Evolutionary conservation across 2,797 vertebrate genomes (phyloP), one percentile per base, ranked within the genome.

Genomic region (Enteromius unitaeniatus): DNA sequence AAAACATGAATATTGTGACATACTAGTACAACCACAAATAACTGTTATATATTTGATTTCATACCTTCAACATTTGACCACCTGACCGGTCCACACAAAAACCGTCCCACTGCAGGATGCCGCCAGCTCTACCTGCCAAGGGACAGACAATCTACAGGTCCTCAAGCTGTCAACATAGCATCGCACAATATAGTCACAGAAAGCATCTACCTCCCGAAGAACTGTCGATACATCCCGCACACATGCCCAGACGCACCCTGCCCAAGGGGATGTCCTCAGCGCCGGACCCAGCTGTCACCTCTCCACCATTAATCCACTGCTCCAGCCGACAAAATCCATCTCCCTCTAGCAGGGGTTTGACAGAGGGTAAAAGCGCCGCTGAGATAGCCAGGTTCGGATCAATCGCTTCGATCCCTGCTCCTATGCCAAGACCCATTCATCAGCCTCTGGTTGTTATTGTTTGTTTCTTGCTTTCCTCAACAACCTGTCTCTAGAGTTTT

Each of bases 281-380:
- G 47, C 73, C 87, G 84, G 86, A 89, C 85, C 87, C 86, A 88
- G 87, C 85, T 87, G 83, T 87, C 83, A 74, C 86, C 86, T 83
- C 81, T 28, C 86, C 73, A 78, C 92, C 90, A 94, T 95, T 95
- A 94, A 95, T 95, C 94, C 94, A 95, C 91, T 95, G 89, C 91
- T 91, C 90, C 79, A 79, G 89, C 93, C 91, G 93, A 94, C 92
- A 92, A 91, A 93, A 94, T 95, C 94, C 92, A 93, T 95, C 93
- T 93, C 94, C 93, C 93, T 88, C 90, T 81, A 89, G 93, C 93
- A 91, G 89, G 92, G 91, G 91, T 93, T 92, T 94, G 95, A 95
- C 94, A 95, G 93, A 92, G 92, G 93, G 92, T 94, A 95, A 94
- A 95, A 95, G 92, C 92, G 92, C 91, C 90, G 88, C 93, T 92